Percentiles rank a stretch among this genome's conserved stretches.
These are phyloP conservation scores for Nineta flava DNA, from an alignment of 2,888 invertebrate species.

Conservation along the genomic window DNA sequence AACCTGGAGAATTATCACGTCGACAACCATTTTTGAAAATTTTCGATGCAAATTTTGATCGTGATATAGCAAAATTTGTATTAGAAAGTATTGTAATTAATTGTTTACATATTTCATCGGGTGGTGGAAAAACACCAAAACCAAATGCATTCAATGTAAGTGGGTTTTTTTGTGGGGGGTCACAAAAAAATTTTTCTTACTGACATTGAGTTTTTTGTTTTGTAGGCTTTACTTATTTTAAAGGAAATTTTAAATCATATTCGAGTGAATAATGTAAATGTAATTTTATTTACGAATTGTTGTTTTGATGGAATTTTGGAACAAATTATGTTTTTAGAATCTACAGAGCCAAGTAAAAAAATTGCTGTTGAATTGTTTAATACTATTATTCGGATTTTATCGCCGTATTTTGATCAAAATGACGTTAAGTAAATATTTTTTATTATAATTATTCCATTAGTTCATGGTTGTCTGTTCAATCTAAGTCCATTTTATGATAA, in stretches of 20 bases:
- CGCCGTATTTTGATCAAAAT: conserved; percentile 9
- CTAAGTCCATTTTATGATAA: no score
- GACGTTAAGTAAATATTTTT: conserved; percentile 8
- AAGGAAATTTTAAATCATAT: conserved; percentile 13
- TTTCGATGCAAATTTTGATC: conserved; percentile 9
- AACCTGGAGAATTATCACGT: conserved; percentile 9
- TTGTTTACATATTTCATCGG: conserved; percentile 13
- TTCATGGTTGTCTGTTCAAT: neutral
- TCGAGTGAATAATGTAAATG: conserved; percentile 12
- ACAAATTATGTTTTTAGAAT: conserved; percentile 19
- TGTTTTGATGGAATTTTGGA: conserved; percentile 17
- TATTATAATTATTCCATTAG: neutral
- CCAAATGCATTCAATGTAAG: conserved; percentile 15
- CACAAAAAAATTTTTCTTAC: no score
- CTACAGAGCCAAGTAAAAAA: conserved; percentile 14
- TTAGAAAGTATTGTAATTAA: conserved; percentile 12
- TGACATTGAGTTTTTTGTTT: no score
- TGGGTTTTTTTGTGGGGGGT: neutral
- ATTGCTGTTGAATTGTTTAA: conserved; percentile 14
- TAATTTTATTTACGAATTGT: conserved; percentile 13
- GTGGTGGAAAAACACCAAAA: conserved; percentile 14
- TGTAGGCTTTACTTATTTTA: conserved; percentile 18
- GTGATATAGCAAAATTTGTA: conserved; percentile 12
- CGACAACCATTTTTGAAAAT: conserved; percentile 7
- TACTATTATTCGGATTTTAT: conserved; percentile 7